These are phyloP conservation scores for Drosophila testacea DNA, from an alignment of 2,888 invertebrate species.

Conservation along the genomic window DNA sequence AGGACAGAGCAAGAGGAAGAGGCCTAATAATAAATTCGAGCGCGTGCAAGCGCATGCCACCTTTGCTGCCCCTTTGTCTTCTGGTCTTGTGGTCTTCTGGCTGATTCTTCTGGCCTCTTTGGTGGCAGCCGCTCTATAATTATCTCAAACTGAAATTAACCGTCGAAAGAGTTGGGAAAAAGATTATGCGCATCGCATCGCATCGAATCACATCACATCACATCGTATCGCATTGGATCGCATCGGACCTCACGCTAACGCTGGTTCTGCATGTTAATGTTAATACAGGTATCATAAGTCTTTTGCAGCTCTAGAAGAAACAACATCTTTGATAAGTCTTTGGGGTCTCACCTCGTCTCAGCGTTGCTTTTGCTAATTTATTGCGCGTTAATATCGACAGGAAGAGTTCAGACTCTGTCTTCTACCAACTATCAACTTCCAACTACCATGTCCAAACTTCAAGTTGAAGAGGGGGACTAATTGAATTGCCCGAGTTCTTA, in stretches of 20 bases:
- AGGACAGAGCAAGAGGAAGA: background rate
- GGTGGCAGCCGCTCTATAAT: constrained; percentile 83
- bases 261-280: constrained; percentile 66
- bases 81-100: constrained; percentile 15
- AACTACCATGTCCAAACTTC: background rate
- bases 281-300: constrained; percentile 32
- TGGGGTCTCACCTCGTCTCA: constrained; percentile 58
- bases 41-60: constrained; percentile 81
- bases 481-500: constrained; percentile 74
- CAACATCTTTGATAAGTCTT: constrained; percentile 13
- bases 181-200: constrained; percentile 78
- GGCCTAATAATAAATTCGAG: constrained; percentile 82
- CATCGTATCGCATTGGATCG: constrained; percentile 36
- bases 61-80: constrained; percentile 24
- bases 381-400: constrained; percentile 83
- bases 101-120: constrained; percentile 46
- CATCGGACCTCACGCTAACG: constrained; percentile 48
- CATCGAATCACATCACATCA: constrained; percentile 49
- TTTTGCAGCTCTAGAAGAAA: background rate
- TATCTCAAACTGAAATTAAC: constrained; percentile 84
- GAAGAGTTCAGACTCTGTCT: constrained; percentile 43
- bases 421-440: background rate
- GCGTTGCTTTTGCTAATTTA: constrained; percentile 77
- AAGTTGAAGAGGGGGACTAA: constrained; percentile 32
- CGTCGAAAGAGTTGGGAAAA: constrained; percentile 79